These are phyloP conservation scores for Drosophila atroscutellata DNA, from an alignment of 2,888 invertebrate genomes.

Conservation along the genomic window DNA sequence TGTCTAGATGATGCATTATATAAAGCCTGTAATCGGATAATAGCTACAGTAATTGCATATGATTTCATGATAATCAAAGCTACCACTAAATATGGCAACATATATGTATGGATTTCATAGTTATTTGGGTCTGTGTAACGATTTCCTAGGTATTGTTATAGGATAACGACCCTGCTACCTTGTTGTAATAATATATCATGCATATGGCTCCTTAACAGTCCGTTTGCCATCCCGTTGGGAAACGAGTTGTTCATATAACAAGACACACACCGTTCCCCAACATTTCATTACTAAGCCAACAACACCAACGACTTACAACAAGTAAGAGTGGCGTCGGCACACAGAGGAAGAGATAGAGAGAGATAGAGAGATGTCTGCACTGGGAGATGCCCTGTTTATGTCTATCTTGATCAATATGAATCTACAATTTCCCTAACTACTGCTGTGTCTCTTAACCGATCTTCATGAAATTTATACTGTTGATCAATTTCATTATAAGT, in stretches of 20 bases:
- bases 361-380: neutral
- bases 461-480: neutral
- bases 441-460: no score
- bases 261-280: constrained; percentile 54
- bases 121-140: constrained; percentile 62
- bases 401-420: neutral
- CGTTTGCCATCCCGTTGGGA: constrained; percentile 48
- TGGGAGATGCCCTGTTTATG: neutral
- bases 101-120: neutral
- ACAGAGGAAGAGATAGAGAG: neutral
- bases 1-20: constrained; percentile 37
- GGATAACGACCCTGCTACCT: constrained; percentile 75
- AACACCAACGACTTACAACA: constrained; percentile 24
- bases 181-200: constrained; percentile 46
- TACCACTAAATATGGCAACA: constrained; percentile 3
- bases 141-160: constrained; percentile 76
- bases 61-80: constrained; percentile 18
- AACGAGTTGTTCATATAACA: constrained; percentile 80
- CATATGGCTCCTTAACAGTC: constrained; percentile 44
- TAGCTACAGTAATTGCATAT: constrained; percentile 32
- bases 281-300: constrained; percentile 76
- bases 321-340: neutral
- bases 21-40: constrained; percentile 24
- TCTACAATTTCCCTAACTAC: rapidly evolving
- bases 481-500: neutral